Evolutionary conservation across 2,113 vertebrate genomes (phyloP).

Genomic region (Xenopus laevis): DNA sequence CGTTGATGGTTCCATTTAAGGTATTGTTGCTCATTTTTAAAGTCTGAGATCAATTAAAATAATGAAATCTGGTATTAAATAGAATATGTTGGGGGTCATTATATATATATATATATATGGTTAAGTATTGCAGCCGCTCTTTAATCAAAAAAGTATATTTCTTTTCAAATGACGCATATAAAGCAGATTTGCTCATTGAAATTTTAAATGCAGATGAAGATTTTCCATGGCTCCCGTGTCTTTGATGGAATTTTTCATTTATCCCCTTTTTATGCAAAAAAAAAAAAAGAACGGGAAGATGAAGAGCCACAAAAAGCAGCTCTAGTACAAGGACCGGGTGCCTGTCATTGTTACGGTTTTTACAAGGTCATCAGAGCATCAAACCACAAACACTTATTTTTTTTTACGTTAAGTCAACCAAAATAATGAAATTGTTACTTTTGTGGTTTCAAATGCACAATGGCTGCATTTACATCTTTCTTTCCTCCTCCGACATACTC

Average conservation of each 20-base stretch:
- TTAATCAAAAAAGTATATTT: conserved; percentile 81
- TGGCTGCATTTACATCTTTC: conserved; percentile 10
- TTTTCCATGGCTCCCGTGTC: conserved; percentile 85
- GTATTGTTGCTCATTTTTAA: background rate
- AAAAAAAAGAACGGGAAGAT: no score
- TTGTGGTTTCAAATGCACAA: background rate
- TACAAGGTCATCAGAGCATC: conserved; percentile 7
- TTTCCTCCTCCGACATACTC: background rate
- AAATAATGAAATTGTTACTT: background rate
- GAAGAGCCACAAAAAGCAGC: conserved; percentile 2
- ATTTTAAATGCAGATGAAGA: conserved; percentile 74
- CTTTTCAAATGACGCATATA: conserved; percentile 67
- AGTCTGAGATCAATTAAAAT: background rate
- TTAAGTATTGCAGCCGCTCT: conserved; percentile 60
- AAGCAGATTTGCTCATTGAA: conserved; percentile 74
- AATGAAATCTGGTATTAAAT: no score
- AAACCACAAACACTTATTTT: background rate
- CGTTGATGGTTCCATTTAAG: background rate
- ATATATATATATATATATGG: no score
- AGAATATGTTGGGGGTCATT: no score
- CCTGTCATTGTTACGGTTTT: conserved; percentile 11
- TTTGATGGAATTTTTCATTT: conserved; percentile 79
- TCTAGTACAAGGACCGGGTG: background rate
- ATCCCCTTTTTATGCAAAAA: conserved; percentile 7
- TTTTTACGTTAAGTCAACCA: background rate